A percentile compares a stretch with the other conserved stretches of the same genome.
Evolutionary conservation across 2,797 vertebrate genomes (phyloP).

Genomic region (Buceros bicornis): DNA sequence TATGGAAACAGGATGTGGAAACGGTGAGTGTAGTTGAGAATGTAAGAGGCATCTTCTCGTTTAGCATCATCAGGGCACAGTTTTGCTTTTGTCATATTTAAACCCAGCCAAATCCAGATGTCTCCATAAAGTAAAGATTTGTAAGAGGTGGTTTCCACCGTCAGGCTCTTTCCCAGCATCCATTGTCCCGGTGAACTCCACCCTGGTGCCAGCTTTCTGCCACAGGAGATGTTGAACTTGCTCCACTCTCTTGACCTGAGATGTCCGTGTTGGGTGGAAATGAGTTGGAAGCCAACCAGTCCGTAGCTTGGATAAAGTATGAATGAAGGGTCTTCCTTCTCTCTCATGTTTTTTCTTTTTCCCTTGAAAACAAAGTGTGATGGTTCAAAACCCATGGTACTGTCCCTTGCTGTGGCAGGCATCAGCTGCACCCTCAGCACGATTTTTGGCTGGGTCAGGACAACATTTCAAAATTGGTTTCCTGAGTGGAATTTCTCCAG

Average conservation of each 20-base stretch:
- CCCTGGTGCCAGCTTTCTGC: accelerated
- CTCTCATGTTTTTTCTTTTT: neutral
- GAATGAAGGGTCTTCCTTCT: neutral
- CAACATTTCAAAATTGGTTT: neutral
- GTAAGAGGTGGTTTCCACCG: neutral
- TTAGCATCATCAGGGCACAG: neutral
- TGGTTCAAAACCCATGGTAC: accelerated
- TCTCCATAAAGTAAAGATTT: neutral
- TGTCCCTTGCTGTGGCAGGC: accelerated
- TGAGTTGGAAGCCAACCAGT: neutral
- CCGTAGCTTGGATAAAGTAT: accelerated
- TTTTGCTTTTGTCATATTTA: neutral
- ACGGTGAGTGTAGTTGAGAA: neutral
- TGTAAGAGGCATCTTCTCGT: accelerated
- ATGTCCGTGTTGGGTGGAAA: neutral
- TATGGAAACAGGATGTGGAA: neutral
- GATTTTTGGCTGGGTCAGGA: neutral
- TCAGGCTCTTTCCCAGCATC: neutral
- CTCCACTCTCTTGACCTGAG: neutral
- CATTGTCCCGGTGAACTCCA: neutral
- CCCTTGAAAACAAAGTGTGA: neutral
- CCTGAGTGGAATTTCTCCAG: neutral
- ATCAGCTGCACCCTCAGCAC: neutral
- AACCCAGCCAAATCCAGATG: neutral
- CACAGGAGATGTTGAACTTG: neutral